phyloP scores from a whole-genome alignment of 2,113 vertebrate species.

The Pseudorasbora parva region DNA sequence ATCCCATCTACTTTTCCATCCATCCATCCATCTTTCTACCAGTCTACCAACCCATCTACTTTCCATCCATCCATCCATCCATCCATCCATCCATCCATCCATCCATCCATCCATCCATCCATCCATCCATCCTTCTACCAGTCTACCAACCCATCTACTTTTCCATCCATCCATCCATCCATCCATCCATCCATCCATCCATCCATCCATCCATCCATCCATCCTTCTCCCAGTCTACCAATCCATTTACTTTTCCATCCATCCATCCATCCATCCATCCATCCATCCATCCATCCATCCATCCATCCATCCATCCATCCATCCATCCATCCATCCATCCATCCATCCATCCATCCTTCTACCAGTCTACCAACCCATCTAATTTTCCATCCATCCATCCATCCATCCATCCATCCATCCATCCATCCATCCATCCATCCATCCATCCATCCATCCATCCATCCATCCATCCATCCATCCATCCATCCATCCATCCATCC shows the following conservation, averaged over 20 bases:
- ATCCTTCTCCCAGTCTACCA: too few relatives aligned
- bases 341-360: too few relatives aligned
- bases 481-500: too few relatives aligned
- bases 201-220: not conserved
- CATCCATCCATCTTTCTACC: too few relatives aligned
- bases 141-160: not conserved
- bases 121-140: not conserved
- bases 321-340: too few relatives aligned
- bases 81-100: too few relatives aligned
- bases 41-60: not conserved
- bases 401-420: not conserved
- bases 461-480: not conserved
- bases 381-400: not conserved
- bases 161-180: not conserved
- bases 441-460: not conserved
- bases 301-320: not conserved
- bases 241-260: not conserved
- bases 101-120: not conserved
- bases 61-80: too few relatives aligned
- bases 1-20: not conserved
- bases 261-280: not conserved
- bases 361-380: too few relatives aligned
- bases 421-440: not conserved
- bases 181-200: too few relatives aligned
- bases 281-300: not conserved